Conservation (phyloP, 2,888 invertebrate genomes). For the Brachypterus glaber region DNA sequence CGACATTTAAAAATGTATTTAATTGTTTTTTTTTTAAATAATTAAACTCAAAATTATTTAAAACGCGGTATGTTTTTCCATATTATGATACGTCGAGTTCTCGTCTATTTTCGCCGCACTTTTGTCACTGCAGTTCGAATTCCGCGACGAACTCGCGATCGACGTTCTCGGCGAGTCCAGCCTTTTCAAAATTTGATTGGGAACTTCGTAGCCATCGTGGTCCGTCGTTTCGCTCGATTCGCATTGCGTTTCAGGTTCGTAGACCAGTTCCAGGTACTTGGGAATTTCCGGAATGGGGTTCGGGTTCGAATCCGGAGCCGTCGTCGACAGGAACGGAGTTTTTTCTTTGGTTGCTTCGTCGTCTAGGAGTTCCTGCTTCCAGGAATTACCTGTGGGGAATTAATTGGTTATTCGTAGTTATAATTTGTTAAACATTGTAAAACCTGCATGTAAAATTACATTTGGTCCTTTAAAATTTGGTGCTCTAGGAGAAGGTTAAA, state of each 20-base stretch:
- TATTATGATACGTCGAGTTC: background rate
- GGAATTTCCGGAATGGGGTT: conserved; percentile 41
- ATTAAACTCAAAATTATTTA: too few relatives aligned
- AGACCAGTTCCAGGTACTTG: conserved; percentile 59
- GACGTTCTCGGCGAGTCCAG: background rate
- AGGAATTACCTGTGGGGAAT: conserved; percentile 39
- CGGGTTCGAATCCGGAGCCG: too few relatives aligned
- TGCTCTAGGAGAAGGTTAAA: too few relatives aligned
- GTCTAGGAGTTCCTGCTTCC: conserved; percentile 39
- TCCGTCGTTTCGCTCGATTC: too few relatives aligned
- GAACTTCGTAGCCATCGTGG: conserved; percentile 56
- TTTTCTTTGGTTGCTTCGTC: conserved; percentile 41
- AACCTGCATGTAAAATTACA: too few relatives aligned
- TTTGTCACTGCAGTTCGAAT: background rate
- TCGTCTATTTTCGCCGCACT: background rate
- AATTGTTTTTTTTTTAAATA: too few relatives aligned
- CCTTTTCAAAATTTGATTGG: conserved; percentile 34
- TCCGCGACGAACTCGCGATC: background rate
- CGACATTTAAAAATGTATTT: too few relatives aligned
- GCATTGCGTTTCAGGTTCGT: conserved; percentile 40
- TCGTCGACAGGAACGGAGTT: conserved; percentile 43
- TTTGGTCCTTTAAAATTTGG: too few relatives aligned
- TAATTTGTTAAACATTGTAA: too few relatives aligned
- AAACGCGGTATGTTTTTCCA: background rate
- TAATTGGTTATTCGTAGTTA: too few relatives aligned